Evolutionary conservation across 2,797 vertebrate genomes (phyloP).

Genomic region (Pelochelys cantorii): DNA sequence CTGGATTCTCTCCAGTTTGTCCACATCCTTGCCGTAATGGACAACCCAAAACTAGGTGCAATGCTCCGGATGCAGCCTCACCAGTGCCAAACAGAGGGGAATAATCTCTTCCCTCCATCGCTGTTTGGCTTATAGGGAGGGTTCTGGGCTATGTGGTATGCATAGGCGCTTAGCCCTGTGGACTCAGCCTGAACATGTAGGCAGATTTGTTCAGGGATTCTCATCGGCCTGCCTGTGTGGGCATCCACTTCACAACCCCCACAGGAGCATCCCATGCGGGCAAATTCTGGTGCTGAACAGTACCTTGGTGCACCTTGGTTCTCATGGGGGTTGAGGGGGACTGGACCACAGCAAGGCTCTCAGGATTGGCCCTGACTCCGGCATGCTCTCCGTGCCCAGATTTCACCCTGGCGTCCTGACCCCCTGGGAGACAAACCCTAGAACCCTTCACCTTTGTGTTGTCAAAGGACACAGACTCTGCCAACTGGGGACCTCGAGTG

Average conservation of each 20-base stretch:
- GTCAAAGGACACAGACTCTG: accelerated
- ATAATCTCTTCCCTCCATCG: no score
- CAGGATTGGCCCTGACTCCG: neutral
- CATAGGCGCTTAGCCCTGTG: neutral
- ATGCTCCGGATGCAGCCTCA: no score
- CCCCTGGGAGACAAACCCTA: neutral
- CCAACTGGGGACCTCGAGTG: accelerated
- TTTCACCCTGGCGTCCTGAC: neutral
- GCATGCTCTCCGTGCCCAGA: neutral
- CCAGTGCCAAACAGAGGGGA: no score
- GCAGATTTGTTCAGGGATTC: neutral
- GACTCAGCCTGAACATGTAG: neutral
- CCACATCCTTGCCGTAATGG: no score
- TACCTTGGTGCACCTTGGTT: neutral
- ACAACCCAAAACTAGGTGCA: no score
- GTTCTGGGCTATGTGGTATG: neutral
- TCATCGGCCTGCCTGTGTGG: neutral
- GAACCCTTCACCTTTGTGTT: neutral
- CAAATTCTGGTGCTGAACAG: neutral
- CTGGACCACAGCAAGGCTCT: neutral
- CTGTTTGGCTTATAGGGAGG: no score
- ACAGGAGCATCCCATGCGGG: neutral
- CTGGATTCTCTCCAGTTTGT: no score
- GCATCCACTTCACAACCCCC: neutral
- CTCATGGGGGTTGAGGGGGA: neutral